Evolutionary conservation across 2,797 vertebrate genomes (phyloP).

Genomic region (Cyclopterus lumpus): DNA sequence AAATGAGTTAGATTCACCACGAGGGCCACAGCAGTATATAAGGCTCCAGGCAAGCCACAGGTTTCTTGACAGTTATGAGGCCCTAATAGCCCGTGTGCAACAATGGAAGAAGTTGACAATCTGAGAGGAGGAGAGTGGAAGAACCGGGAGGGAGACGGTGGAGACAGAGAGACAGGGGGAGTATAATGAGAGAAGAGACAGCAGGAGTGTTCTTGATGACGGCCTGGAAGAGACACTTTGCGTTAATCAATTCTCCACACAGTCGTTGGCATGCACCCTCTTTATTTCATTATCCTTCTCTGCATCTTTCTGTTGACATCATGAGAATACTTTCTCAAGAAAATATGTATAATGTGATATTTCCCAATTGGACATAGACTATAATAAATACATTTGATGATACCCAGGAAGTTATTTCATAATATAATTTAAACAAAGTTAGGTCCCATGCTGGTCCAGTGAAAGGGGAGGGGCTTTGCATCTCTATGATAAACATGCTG

Average conservation of each 20-base stretch:
- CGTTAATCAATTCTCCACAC: slow-evolving; percentile 55
- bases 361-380: not conserved
- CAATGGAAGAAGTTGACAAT: slow-evolving; percentile 62
- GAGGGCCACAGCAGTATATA: slow-evolving; percentile 50
- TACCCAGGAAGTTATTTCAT: not conserved
- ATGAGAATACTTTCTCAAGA: not conserved
- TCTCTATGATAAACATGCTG: no score
- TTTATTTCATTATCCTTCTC: slow-evolving; percentile 27
- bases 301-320: slow-evolving; percentile 10
- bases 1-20: slow-evolving; percentile 52
- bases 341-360: not conserved
- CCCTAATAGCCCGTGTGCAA: slow-evolving; percentile 66
- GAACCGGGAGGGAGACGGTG: slow-evolving; percentile 18
- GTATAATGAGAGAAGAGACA: slow-evolving; percentile 70
- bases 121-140: slow-evolving; percentile 28
- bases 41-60: slow-evolving; percentile 72
- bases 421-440: not conserved
- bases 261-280: slow-evolving; percentile 36
- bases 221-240: slow-evolving; percentile 61
- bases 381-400: slow-evolving; percentile 7
- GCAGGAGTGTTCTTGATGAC: slow-evolving; percentile 64
- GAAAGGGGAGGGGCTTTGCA: no score
- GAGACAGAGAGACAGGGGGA: slow-evolving; percentile 32
- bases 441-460: no score
- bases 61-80: slow-evolving; percentile 73